phyloP scores from a whole-genome alignment of 92 coral and sea anemone genomes.

The Hydrozoanthus gracilis region DNA sequence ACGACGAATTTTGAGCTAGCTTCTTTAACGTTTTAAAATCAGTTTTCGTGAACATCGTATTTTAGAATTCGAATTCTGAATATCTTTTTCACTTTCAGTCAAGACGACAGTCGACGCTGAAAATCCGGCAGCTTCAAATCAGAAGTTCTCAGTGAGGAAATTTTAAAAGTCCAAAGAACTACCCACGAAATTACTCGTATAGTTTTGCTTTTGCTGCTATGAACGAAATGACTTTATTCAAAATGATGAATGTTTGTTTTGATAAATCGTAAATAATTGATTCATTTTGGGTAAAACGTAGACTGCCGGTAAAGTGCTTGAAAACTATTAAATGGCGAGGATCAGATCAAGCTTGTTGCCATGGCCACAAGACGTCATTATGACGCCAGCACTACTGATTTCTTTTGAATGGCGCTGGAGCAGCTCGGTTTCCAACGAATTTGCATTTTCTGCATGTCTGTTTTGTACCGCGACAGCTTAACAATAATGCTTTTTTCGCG shows the following conservation, averaged over 20 bases:
- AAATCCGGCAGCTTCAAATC: too few relatives aligned
- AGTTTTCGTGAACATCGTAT: too few relatives aligned
- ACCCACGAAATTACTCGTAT: background rate
- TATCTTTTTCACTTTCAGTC: too few relatives aligned
- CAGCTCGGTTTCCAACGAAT: constrained; percentile 63
- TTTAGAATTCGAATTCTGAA: too few relatives aligned
- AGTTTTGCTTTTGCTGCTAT: background rate
- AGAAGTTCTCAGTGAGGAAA: too few relatives aligned
- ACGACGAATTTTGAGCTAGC: too few relatives aligned
- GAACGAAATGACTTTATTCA: background rate
- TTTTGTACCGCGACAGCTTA: constrained; percentile 1
- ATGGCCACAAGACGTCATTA: constrained; percentile 80
- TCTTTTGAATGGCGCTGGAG: constrained; percentile 90
- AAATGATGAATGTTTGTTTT: constrained; percentile 33
- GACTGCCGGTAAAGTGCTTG: too few relatives aligned
- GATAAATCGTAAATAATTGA: constrained; percentile 64
- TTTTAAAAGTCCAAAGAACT: too few relatives aligned
- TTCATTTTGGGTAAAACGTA: constrained; percentile 37
- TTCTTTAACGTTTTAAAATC: too few relatives aligned
- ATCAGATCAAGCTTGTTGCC: constrained; percentile 57
- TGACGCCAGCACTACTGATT: constrained; percentile 73
- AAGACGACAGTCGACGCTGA: too few relatives aligned
- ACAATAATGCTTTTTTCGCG: constrained; percentile 15
- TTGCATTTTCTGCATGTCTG: constrained; percentile 47
- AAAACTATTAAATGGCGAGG: constrained; percentile 4